phyloP scores from a whole-genome alignment of 1,140 invertebrate species.

The Whitmania pigra region DNA sequence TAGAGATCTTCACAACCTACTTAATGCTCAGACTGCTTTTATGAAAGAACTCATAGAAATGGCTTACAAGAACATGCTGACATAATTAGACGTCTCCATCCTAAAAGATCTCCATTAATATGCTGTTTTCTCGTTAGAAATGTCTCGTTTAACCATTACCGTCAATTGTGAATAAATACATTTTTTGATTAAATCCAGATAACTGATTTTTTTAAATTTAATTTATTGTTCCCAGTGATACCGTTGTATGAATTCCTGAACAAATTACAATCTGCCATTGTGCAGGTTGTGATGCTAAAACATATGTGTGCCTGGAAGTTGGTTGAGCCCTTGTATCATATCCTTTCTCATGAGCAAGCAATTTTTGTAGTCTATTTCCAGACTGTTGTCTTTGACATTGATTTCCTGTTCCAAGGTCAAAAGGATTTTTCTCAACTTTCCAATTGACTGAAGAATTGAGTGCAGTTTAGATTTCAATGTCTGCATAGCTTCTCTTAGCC shows the following conservation, averaged over 20 bases:
- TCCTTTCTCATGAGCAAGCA: constrained; percentile 72
- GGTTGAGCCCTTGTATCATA: constrained; percentile 22
- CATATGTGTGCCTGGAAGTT: not conserved
- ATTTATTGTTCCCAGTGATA: not conserved
- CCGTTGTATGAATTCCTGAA: not conserved
- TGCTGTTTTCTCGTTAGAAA: too few relatives aligned
- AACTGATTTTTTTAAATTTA: not conserved
- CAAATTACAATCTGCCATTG: not conserved
- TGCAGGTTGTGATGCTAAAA: not conserved
- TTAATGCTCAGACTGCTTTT: constrained; percentile 36
- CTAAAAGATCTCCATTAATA: not conserved
- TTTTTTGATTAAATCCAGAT: not conserved
- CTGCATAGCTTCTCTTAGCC: constrained; percentile 40
- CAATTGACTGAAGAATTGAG: constrained; percentile 47
- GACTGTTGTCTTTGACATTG: constrained; percentile 70
- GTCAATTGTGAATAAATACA: constrained; percentile 10
- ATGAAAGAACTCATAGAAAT: constrained; percentile 32
- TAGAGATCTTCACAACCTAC: constrained; percentile 37
- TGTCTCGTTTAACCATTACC: too few relatives aligned
- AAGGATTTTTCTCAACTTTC: constrained; percentile 67
- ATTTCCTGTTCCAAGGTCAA: constrained; percentile 72
- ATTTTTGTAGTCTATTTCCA: constrained; percentile 81
- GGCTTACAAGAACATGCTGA: constrained; percentile 18
- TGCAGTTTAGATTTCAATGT: constrained; percentile 40
- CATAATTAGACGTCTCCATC: not conserved